Evolutionary conservation across 2,888 invertebrate species (phyloP).

Genomic region (Chaetogeoica ovagalla): DNA sequence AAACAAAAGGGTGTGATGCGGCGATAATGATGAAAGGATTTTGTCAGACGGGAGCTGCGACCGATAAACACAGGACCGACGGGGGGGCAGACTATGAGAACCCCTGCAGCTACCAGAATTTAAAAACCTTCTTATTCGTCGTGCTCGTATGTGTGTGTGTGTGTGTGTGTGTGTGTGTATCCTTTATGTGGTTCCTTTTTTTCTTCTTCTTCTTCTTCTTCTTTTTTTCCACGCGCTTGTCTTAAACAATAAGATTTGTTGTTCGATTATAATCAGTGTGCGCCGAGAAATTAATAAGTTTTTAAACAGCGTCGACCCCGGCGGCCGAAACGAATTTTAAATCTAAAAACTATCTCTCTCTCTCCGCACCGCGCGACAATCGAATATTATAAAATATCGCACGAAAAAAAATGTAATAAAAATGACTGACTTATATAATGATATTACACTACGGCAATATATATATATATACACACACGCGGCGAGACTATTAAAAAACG

Average conservation of each 20-base stretch:
- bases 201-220: no score
- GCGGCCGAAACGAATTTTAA: constrained; percentile 45
- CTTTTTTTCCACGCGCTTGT: constrained; percentile 35
- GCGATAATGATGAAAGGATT: constrained; percentile 53
- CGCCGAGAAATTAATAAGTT: constrained; percentile 52
- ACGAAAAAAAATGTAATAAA: no score
- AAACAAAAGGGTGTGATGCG: constrained; percentile 53
- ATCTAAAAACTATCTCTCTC: neutral
- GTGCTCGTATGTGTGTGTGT: neutral
- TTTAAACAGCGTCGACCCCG: constrained; percentile 50
- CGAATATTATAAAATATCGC: no score
- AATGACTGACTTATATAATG: no score
- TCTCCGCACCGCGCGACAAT: no score
- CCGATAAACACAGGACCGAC: constrained; percentile 52
- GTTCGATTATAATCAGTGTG: constrained; percentile 50
- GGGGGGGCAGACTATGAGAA: constrained; percentile 52
- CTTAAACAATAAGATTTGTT: constrained; percentile 51
- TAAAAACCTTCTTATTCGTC: constrained; percentile 44
- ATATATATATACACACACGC: no score
- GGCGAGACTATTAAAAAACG: no score
- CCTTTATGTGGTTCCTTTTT: constrained; percentile 13
- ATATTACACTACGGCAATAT: no score
- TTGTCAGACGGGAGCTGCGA: constrained; percentile 53
- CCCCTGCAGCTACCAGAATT: constrained; percentile 53
- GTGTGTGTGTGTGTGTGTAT: neutral